A percentile compares a stretch with the other conserved stretches of the same genome.
Evolutionary conservation across 2,113 vertebrate species (phyloP).

Genomic region (Corydoras sp.): DNA sequence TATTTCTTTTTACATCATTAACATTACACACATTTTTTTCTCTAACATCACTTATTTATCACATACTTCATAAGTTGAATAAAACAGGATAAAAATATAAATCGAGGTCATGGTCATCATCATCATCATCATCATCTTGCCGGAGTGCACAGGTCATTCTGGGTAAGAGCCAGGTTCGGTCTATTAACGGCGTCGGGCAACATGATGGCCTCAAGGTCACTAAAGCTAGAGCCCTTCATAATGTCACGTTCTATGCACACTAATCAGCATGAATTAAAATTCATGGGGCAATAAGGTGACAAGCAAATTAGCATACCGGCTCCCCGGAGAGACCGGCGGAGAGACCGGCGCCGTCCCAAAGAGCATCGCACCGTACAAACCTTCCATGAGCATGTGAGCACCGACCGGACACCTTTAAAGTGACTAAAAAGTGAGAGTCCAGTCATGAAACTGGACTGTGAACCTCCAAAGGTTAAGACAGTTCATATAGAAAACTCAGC

Average conservation of each 20-base stretch:
- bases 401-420: not conserved
- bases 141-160: not conserved
- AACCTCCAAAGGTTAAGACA: no score
- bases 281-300: conserved; percentile 6
- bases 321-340: not conserved
- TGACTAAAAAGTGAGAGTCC: not conserved
- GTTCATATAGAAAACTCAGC: no score
- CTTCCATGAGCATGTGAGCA: not conserved
- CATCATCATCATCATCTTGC: not conserved
- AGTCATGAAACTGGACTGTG: no score
- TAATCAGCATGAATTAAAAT: conserved; percentile 28
- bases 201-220: not conserved
- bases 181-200: not conserved
- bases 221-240: not conserved
- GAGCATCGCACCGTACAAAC: not conserved
- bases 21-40: no score
- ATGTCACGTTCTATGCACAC: conserved; percentile 10
- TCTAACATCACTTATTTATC: no score
- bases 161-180: not conserved
- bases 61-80: not conserved
- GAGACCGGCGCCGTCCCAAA: not conserved
- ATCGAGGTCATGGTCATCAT: not conserved
- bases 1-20: not conserved
- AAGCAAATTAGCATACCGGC: conserved; percentile 8
- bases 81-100: not conserved